A percentile compares a stretch with the other conserved stretches of the same genome.
phyloP scores from a whole-genome alignment of 2,113 vertebrate genomes.

The Chionis minor region DNA sequence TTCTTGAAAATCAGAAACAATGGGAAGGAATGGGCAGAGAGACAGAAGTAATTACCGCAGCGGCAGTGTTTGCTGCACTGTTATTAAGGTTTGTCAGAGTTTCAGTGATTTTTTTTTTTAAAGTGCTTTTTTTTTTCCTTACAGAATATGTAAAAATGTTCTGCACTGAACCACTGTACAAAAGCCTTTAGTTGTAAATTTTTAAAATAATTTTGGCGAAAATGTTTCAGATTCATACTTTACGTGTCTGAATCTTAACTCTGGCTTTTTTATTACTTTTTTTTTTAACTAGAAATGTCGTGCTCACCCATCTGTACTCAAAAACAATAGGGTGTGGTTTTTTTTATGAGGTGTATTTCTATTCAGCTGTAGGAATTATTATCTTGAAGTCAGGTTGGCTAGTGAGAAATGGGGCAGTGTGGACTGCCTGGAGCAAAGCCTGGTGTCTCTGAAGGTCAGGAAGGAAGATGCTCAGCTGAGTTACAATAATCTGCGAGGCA shows the following conservation, averaged over 20 bases:
- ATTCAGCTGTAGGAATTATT: background rate
- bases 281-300: background rate
- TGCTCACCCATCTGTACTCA: background rate
- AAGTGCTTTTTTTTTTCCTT: background rate
- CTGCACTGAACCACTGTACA: background rate
- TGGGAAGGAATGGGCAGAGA: slow-evolving; percentile 54
- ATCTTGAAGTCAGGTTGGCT: background rate
- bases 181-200: background rate
- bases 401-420: background rate
- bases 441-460: background rate
- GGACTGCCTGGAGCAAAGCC: background rate
- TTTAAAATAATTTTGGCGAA: background rate
- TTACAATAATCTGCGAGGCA: background rate
- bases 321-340: background rate
- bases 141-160: background rate
- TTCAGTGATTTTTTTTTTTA: slow-evolving; percentile 7
- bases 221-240: background rate
- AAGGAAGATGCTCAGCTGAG: background rate
- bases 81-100: slow-evolving; percentile 60
- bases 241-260: background rate
- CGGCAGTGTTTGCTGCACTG: slow-evolving; percentile 44
- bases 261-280: background rate
- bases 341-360: background rate
- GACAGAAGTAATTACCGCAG: slow-evolving; percentile 47
- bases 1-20: slow-evolving; percentile 57